Conservation (phyloP, 2,888 invertebrate genomes). For the Tridacna crocea region DNA sequence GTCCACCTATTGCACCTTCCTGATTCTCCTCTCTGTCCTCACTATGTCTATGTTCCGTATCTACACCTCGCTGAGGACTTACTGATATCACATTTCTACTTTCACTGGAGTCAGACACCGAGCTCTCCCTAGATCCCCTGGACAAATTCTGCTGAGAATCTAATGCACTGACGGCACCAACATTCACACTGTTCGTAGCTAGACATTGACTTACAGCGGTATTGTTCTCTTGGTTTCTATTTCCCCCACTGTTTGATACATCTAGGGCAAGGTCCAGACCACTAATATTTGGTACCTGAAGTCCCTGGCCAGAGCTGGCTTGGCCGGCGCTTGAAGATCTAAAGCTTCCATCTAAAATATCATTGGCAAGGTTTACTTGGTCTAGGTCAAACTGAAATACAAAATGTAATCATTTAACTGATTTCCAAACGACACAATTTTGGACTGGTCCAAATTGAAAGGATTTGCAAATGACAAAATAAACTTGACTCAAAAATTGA, state of each 20-base stretch:
- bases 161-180: constrained; percentile 5
- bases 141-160: too few species aligned
- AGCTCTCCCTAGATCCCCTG: constrained; percentile 4
- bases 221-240: constrained; percentile 22
- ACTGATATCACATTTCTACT: neutral
- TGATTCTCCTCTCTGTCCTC: neutral
- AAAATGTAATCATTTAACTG: neutral
- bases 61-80: neutral
- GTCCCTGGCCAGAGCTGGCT: constrained; percentile 38
- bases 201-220: neutral
- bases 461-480: too few species aligned
- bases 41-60: neutral
- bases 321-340: constrained; percentile 51
- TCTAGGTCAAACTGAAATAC: constrained; percentile 59
- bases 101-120: constrained; percentile 10
- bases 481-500: too few species aligned
- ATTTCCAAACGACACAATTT: neutral
- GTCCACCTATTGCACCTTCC: constrained; percentile 13
- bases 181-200: constrained; percentile 9
- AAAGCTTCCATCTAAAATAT: constrained; percentile 70
- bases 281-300: constrained; percentile 55
- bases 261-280: constrained; percentile 57
- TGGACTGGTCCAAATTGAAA: neutral
- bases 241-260: constrained; percentile 29
- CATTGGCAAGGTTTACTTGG: constrained; percentile 62